Evolutionary conservation across 1,140 invertebrate species (phyloP), one percentile per base, ranked within the genome.

Genomic region (Aphelinus certus): DNA sequence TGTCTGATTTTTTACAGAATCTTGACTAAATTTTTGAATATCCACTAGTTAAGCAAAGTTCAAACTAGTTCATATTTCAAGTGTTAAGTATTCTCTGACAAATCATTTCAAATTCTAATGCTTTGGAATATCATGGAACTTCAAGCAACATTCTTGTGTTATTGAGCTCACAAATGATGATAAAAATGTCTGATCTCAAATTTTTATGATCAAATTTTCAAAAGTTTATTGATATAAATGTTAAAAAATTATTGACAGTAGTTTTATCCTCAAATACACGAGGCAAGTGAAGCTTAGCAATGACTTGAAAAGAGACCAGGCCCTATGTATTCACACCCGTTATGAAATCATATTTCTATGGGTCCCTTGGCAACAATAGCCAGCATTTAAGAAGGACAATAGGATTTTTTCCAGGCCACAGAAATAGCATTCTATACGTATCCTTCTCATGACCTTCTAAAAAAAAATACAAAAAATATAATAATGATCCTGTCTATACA

Each of bases 261-360:
- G 48, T 7, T 43, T 4, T 47, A 42, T 26, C 26, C 26, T 26
- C 26, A 26, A 26, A 26, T 26, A 26, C 26, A 26, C 0, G 26
- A 26, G 26, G 26, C 26, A 26, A 26, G 26, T 26, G 26, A 26
- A 26, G 26, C 26, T 26, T 45, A 7, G 58, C 45, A 60, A 43
- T 6, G 2, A 60, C 45, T 1, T 60, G 7, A 2, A 43, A 60
- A 45, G 45, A 43, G 9, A 60, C 42, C 6, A 6, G 58, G 58
- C 42, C 5, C 47, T 47, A 1, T 46, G 60, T 58, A 2, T 60
- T 48, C 49, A 64, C 68, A 26, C 47, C 56, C 58, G 60, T 77
- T 83, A 78, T 79, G 76, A 80, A 82, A 80, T 78, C 75, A 83
- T 81, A 83, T 83, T 84, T 84, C 83, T 80, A 83, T 84, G 76